Evolutionary conservation across 2,797 vertebrate species (phyloP), one percentile per base, ranked within the genome.

Genomic region (Trematomus bernacchii): DNA sequence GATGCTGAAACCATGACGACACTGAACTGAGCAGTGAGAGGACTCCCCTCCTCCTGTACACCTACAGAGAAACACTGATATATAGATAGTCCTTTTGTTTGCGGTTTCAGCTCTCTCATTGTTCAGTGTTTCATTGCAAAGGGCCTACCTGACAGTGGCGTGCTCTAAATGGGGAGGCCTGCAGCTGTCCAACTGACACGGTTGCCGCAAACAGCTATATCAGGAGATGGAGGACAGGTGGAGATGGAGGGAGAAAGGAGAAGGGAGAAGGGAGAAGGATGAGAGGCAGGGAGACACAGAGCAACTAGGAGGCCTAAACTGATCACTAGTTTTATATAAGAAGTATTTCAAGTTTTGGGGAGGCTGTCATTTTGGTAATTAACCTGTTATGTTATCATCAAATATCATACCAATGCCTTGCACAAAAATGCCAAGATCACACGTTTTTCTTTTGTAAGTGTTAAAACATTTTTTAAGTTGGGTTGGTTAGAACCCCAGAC

Each of bases 1-100:
- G 72, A 97, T 87, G 5, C 86, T 52, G 42, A 94, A 97, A 19
- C 97, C 98, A 43, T 78, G 95, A 52, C 96, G 87, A 54, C 98
- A 99, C 69, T 90, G 74, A 5, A 96, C 73, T 0, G 91, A 71
- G 81, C 98, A 99, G 4, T 8, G 79, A 66, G 94, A 95, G 40
- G 93, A 83, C 58, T 92, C 87, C 0, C 74, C 89, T 0, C 72
- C 83, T 0, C 94, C 94, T 50, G 94, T 94, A 59, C 98, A 99
- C 87, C 93, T 94, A 66, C 71, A 69, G 60, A 88, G 62, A 91
- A 78, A 81, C 40, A 70, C 67, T 59, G 46, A 87, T 76, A 61
- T 76, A 71, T 83, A 68, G 63, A 77, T 66, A 19, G 66, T 51
- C 53, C 19, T 84, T 82, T 73, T 60, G 46, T 59, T 58, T 76